Conservation (phyloP, 2,888 invertebrate genomes). For the Aspidiotus destructor region DNA sequence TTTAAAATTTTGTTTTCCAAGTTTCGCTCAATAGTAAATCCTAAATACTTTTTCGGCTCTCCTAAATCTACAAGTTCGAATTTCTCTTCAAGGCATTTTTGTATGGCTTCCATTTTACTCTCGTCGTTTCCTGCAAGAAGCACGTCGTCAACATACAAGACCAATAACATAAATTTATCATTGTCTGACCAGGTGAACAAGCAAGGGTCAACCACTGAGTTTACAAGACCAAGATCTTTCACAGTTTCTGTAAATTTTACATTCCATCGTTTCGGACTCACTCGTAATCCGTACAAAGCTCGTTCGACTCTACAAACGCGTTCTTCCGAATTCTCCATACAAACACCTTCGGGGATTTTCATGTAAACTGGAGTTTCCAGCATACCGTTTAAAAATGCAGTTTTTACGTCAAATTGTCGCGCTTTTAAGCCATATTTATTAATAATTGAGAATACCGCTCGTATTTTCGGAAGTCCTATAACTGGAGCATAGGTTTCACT, state of each 20-base stretch:
- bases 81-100: background rate
- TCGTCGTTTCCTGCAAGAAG: background rate
- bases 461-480: slow-evolving; percentile 2
- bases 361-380: background rate
- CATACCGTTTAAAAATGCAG: background rate
- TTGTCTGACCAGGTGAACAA: background rate
- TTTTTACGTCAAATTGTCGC: background rate
- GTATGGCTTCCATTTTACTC: background rate
- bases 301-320: background rate
- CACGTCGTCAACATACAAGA: background rate
- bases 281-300: background rate
- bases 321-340: background rate
- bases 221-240: background rate
- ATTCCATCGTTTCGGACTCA: slow-evolving; percentile 4
- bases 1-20: background rate
- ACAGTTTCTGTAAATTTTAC: background rate
- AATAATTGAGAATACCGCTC: slow-evolving; percentile 12
- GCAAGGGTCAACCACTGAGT: background rate
- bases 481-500: slow-evolving; percentile 30
- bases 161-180: background rate
- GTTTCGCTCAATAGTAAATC: background rate
- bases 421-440: background rate
- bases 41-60: background rate
- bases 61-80: slow-evolving; percentile 3
- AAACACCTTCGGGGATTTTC: background rate